phyloP scores from a whole-genome alignment of 2,797 vertebrate genomes.

The Xyrichtys novacula region DNA sequence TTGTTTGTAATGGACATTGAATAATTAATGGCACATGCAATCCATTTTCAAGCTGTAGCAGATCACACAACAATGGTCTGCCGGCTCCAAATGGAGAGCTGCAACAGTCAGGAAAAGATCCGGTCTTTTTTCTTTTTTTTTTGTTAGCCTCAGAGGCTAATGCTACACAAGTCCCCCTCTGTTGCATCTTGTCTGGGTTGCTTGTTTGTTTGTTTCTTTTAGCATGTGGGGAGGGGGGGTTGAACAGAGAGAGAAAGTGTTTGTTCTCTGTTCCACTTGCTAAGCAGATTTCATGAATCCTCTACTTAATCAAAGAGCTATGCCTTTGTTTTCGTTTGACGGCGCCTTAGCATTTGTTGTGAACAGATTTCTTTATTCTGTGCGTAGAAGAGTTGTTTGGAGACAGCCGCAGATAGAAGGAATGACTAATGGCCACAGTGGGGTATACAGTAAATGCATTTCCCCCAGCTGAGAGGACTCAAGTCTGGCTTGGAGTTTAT shows the following conservation, averaged over 20 bases:
- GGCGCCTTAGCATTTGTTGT: slow-evolving; percentile 40
- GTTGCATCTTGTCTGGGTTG: slow-evolving; percentile 60
- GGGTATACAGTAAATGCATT: slow-evolving; percentile 41
- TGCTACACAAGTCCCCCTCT: slow-evolving; percentile 69
- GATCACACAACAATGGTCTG: slow-evolving; percentile 61
- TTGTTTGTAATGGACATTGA: slow-evolving; percentile 85
- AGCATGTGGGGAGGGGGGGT: slow-evolving; percentile 45
- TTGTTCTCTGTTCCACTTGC: slow-evolving; percentile 76
- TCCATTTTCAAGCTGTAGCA: slow-evolving; percentile 79
- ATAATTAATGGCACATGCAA: slow-evolving; percentile 85
- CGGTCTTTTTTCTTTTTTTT: slow-evolving; percentile 60
- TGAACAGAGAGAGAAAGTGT: slow-evolving; percentile 62
- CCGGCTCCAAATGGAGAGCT: slow-evolving; percentile 51
- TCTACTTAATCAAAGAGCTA: slow-evolving; percentile 69
- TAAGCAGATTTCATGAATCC: slow-evolving; percentile 82
- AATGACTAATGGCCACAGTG: slow-evolving; percentile 5
- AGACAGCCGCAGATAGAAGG: slow-evolving; percentile 16
- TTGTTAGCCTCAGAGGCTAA: slow-evolving; percentile 78
- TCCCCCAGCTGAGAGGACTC: slow-evolving; percentile 37
- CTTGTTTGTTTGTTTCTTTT: slow-evolving; percentile 78
- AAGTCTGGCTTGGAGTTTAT: slow-evolving; percentile 28
- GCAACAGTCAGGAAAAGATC: slow-evolving; percentile 40
- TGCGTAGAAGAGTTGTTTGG: slow-evolving; percentile 38
- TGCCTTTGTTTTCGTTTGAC: slow-evolving; percentile 57
- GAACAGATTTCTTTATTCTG: slow-evolving; percentile 41